Conservation (phyloP, 1,140 invertebrate genomes). For the Drosophila punjabiensis region DNA sequence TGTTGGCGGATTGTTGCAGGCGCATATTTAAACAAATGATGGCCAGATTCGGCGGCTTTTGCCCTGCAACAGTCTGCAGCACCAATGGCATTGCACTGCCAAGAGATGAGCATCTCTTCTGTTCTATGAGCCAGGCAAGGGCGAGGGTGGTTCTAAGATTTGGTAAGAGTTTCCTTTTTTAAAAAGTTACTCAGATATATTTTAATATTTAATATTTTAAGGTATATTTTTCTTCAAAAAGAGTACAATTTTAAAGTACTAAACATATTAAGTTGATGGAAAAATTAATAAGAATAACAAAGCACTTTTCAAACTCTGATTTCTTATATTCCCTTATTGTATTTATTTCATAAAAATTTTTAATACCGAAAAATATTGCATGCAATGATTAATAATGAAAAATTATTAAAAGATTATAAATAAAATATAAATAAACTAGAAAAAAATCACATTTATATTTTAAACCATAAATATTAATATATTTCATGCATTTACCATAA, state of each 20-base stretch:
- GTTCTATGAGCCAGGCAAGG: conserved; percentile 47
- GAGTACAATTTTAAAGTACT: no score
- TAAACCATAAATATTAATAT: no score
- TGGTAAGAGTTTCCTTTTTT: not conserved
- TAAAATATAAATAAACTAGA: no score
- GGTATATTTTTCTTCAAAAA: no score
- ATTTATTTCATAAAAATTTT: not conserved
- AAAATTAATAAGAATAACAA: not conserved
- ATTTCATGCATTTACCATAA: no score
- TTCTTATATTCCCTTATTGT: not conserved
- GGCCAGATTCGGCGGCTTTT: conserved; percentile 79
- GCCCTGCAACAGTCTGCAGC: conserved; percentile 37
- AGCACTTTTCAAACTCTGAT: no score
- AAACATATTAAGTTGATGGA: not conserved
- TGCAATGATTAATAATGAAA: no score
- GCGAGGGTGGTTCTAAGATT: conserved; percentile 2
- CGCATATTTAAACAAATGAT: conserved; percentile 85
- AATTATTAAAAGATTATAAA: no score
- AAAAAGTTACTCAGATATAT: not conserved
- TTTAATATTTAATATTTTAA: no score
- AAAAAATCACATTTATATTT: no score
- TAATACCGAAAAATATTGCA: no score
- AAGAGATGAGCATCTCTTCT: conserved; percentile 63
- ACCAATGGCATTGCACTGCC: conserved; percentile 47
- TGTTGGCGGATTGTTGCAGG: conserved; percentile 68